phyloP scores from a whole-genome alignment of 2,797 vertebrate species.

The Diplodus sargus region DNA sequence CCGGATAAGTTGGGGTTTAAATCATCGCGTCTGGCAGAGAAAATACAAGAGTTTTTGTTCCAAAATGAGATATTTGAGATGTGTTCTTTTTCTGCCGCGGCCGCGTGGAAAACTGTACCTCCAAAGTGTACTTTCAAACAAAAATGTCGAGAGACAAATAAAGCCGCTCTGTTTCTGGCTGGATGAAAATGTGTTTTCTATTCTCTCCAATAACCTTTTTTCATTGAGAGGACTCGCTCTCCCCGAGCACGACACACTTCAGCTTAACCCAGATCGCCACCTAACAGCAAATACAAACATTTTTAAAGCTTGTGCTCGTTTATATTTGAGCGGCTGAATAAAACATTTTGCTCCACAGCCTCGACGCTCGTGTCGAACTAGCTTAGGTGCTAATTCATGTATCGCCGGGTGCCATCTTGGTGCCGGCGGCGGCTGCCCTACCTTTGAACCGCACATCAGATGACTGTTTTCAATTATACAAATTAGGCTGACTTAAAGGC shows the following conservation, averaged over 20 bases:
- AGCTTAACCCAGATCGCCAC: no score
- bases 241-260: no score
- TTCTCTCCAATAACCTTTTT: conserved; percentile 18
- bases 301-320: conserved; percentile 32
- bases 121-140: conserved; percentile 25
- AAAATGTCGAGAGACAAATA: conserved; percentile 33
- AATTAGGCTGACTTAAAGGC: conserved; percentile 61
- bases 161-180: background rate
- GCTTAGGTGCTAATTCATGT: conserved; percentile 55
- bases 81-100: background rate
- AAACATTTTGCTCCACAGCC: conserved; percentile 33
- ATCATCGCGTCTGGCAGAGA: conserved; percentile 38
- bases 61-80: conserved; percentile 41
- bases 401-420: conserved; percentile 39
- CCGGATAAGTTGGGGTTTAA: conserved; percentile 50
- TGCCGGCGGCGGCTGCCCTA: conserved; percentile 21
- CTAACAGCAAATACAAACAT: conserved; percentile 38
- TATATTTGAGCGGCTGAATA: conserved; percentile 51
- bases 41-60: conserved; percentile 27
- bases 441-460: conserved; percentile 73
- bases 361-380: conserved; percentile 12
- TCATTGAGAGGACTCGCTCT: background rate
- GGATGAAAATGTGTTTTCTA: conserved; percentile 1
- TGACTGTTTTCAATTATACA: conserved; percentile 76
- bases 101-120: conserved; percentile 34